phyloP scores from a whole-genome alignment of 2,888 invertebrate genomes.

The Napeogenes sylphis region DNA sequence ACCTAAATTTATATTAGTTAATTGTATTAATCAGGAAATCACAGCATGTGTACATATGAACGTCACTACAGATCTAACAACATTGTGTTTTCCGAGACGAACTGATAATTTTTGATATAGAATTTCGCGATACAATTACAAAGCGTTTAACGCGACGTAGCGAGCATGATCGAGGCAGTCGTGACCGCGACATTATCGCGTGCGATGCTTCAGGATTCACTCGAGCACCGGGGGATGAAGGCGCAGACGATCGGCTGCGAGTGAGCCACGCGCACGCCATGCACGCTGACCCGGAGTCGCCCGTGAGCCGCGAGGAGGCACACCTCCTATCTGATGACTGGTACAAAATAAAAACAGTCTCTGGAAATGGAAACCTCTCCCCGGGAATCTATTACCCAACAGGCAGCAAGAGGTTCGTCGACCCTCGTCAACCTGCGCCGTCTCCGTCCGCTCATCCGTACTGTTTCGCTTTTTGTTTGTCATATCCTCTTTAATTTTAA shows the following conservation, averaged over 20 bases:
- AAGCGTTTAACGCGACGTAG: slow-evolving; percentile 67
- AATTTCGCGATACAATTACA: slow-evolving; percentile 74
- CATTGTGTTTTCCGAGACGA: slow-evolving; percentile 67
- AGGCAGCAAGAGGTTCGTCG: slow-evolving; percentile 73
- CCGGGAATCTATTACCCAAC: slow-evolving; percentile 74
- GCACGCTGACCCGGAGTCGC: slow-evolving; percentile 72
- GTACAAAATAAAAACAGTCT: slow-evolving; percentile 68
- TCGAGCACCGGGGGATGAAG: slow-evolving; percentile 58
- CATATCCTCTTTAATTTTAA: slow-evolving; percentile 32
- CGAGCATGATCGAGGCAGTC: slow-evolving; percentile 63
- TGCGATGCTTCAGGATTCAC: slow-evolving; percentile 71
- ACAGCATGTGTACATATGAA: slow-evolving; percentile 53
- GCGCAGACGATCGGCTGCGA: slow-evolving; percentile 54
- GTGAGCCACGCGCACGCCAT: slow-evolving; percentile 57
- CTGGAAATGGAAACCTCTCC: slow-evolving; percentile 68
- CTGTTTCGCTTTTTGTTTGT: slow-evolving; percentile 65
- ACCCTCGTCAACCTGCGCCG: slow-evolving; percentile 56
- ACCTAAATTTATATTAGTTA: too few species aligned
- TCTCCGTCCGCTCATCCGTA: slow-evolving; percentile 62
- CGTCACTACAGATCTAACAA: slow-evolving; percentile 61
- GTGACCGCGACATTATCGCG: slow-evolving; percentile 75
- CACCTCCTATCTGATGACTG: slow-evolving; percentile 72
- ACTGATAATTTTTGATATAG: slow-evolving; percentile 74
- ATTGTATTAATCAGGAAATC: not conserved
- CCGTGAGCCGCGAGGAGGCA: slow-evolving; percentile 68